A percentile compares a stretch with the other conserved stretches of the same genome.
These are phyloP conservation scores for Alviniconcha strummeri DNA, from an alignment of 2,888 invertebrate species.

Conservation along the genomic window DNA sequence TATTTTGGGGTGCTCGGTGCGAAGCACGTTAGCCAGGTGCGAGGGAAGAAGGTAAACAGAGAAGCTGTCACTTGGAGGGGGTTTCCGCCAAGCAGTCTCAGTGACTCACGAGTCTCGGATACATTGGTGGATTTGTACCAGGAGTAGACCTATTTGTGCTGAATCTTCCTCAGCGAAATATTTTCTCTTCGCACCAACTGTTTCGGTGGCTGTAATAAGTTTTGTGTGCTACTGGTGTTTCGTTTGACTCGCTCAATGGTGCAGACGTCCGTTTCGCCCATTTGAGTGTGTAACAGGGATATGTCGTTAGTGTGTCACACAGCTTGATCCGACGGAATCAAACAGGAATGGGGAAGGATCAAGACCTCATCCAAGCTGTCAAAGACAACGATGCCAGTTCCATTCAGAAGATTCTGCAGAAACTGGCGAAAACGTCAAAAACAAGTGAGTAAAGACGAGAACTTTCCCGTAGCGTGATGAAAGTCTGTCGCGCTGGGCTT, in stretches of 20 bases:
- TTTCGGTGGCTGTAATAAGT: neutral
- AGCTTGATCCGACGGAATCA: constrained; percentile 6
- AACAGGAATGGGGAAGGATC: constrained; percentile 60
- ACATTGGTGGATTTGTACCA: constrained; percentile 12
- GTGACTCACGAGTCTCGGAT: constrained; percentile 21
- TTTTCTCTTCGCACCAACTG: neutral
- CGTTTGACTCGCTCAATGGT: constrained; percentile 19
- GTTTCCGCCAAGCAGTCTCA: neutral
- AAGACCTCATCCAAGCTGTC: constrained; percentile 64
- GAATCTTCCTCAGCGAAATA: constrained; percentile 1
- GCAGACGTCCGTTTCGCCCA: constrained; percentile 12
- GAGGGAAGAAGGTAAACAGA: constrained; percentile 22
- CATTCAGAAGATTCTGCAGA: constrained; percentile 55
- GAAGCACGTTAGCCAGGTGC: constrained; percentile 34
- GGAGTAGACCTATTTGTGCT: neutral
- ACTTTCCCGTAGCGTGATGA: neutral
- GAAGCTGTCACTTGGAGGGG: constrained; percentile 5
- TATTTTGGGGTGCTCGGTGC: constrained; percentile 17
- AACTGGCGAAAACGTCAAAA: constrained; percentile 44
- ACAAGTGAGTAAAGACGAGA: constrained; percentile 18
- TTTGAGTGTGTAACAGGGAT: constrained; percentile 21
- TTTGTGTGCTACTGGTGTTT: neutral
- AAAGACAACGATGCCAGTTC: constrained; percentile 54
- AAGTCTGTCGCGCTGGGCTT: neutral
- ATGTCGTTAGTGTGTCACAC: constrained; percentile 29